Evolutionary conservation across 1,140 invertebrate genomes (phyloP).

Genomic region (Anastatus disparis): DNA sequence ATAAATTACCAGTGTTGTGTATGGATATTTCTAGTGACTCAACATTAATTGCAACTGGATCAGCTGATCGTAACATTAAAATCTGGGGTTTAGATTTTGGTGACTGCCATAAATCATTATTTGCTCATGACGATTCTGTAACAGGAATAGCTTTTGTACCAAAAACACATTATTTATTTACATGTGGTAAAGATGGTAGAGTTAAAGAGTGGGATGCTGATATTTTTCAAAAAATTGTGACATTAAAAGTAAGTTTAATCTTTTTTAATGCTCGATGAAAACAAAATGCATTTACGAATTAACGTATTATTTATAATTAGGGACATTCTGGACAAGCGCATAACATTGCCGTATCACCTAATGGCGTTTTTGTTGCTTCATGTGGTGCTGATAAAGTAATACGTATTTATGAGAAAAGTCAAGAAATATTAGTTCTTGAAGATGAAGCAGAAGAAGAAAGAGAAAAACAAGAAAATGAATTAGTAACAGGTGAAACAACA

Average conservation of each 20-base stretch:
- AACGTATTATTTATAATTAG: slow-evolving; percentile 54
- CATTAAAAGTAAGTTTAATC: slow-evolving; percentile 76
- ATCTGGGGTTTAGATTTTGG: slow-evolving; percentile 99
- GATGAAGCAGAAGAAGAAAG: slow-evolving; percentile 90
- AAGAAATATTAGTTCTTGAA: slow-evolving; percentile 90
- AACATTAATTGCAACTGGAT: slow-evolving; percentile 90
- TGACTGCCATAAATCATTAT: slow-evolving; percentile 89
- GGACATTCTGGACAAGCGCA: slow-evolving; percentile 85
- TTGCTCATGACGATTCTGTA: slow-evolving; percentile 95
- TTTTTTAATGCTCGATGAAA: slow-evolving; percentile 3
- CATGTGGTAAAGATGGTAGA: slow-evolving; percentile 91
- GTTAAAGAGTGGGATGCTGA: slow-evolving; percentile 98
- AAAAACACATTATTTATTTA: slow-evolving; percentile 93
- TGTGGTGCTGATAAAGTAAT: slow-evolving; percentile 91
- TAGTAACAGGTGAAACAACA: slow-evolving; percentile 78
- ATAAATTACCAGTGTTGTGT: slow-evolving; percentile 93
- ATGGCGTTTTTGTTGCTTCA: slow-evolving; percentile 82
- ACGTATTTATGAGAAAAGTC: slow-evolving; percentile 86
- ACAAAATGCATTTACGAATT: slow-evolving; percentile 22
- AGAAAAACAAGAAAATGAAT: slow-evolving; percentile 76
- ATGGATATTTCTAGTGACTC: slow-evolving; percentile 96
- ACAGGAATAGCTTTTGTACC: slow-evolving; percentile 89
- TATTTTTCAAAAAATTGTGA: slow-evolving; percentile 89
- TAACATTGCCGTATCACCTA: slow-evolving; percentile 81
- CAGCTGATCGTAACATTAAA: slow-evolving; percentile 94